Base-by-base conservation (phyloP, 2,888 invertebrate genomes). In the Lochmaea capreae region DNA sequence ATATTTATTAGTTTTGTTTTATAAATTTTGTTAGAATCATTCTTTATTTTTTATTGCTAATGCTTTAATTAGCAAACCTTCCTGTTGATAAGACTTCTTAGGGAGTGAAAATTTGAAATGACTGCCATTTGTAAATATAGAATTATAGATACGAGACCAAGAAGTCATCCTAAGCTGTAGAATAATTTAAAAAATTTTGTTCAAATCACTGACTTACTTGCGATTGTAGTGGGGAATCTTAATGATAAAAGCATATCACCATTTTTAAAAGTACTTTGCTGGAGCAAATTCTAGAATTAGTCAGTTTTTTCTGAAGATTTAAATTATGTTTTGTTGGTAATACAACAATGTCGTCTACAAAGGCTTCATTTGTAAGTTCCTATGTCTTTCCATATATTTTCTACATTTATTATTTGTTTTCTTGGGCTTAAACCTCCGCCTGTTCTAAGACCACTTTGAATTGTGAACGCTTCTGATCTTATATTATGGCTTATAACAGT, bases 101-200 rank as follows among this genome's bases (percentile, higher is more conserved):
- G 66, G 67, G 72, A 79, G 78, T 73, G 76, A 75, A 73, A 70
- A 76, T 75, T 75, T 78, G 76, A 77, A 77, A 74, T 75, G 81
- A 84, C 84, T 84, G 84, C 84, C 84, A 84, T 83, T 81, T 84
- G 84, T 84, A 84, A 72, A 84, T 84, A 84, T 81, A 83, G 81
- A 74, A 70, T 77, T 77, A 76, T 62, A n/a, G 42, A 42, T 74
- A 74, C 72, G 78, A 77, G 78, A 78, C 77, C 77, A 77, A 74
- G 59, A 73, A 63, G 66, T 71, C 63, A 52, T 66, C 49, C n/a
- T 49, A 49, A 49, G 6, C 12, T 14, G 1, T n/a, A 49, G n/a
- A 14, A 14, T 26, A 39, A 26, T 11, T 61, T 14, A 43, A 26
- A 70, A 22, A 70, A 14, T n/a, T 57, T 57, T 43, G 33, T 62